A percentile compares a stretch with the other conserved stretches of the same genome.
These are phyloP conservation scores for Epinephelus cyanopodus DNA, from an alignment of 2,113 vertebrate species.

Conservation along the genomic window DNA sequence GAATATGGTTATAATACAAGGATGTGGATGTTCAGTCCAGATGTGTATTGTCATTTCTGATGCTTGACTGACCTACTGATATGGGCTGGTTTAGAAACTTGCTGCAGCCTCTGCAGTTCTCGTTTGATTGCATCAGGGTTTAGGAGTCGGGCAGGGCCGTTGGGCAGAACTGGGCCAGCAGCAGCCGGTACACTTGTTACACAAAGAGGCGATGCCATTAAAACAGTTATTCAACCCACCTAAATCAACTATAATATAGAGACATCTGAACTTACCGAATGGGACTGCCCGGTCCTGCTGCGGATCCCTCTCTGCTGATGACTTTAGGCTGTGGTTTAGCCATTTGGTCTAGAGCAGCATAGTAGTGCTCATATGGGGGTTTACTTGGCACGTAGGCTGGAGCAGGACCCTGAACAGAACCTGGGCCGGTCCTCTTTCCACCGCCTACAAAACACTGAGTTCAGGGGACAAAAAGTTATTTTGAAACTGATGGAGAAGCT, in stretches of 20 bases:
- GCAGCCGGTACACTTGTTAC: slow-evolving; percentile 82
- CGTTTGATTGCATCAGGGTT: slow-evolving; percentile 86
- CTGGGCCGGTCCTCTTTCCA: slow-evolving; percentile 52
- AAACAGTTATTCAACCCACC: not conserved
- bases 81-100: slow-evolving; percentile 86
- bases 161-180: slow-evolving; percentile 82
- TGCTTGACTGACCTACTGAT: slow-evolving; percentile 76
- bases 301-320: slow-evolving; percentile 50
- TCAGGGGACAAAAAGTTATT: not conserved
- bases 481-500: not conserved
- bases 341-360: slow-evolving; percentile 89
- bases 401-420: slow-evolving; percentile 37
- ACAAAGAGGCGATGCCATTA: slow-evolving; percentile 16
- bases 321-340: slow-evolving; percentile 76
- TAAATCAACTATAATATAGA: not conserved
- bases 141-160: slow-evolving; percentile 77
- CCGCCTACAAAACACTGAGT: slow-evolving; percentile 77
- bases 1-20: not conserved
- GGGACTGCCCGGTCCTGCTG: slow-evolving; percentile 53
- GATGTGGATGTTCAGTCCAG: not conserved
- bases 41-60: not conserved
- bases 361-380: slow-evolving; percentile 87
- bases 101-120: slow-evolving; percentile 90
- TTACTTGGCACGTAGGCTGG: slow-evolving; percentile 73
- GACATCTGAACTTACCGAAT: slow-evolving; percentile 57